phyloP scores from a whole-genome alignment of 2,888 invertebrate species.

The Hermaeophaga mercurialis region DNA sequence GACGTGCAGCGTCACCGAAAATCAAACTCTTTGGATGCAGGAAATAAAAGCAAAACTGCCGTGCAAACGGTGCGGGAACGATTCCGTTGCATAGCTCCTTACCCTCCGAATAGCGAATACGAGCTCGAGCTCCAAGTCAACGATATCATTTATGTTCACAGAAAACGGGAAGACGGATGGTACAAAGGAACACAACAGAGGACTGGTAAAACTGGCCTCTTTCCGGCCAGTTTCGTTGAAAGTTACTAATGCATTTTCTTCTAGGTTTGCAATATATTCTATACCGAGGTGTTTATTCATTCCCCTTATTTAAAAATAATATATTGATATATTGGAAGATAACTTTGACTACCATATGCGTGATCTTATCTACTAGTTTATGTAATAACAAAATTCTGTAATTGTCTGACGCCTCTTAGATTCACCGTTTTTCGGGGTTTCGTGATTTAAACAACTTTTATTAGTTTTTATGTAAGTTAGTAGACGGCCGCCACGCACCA shows the following conservation, averaged over 20 bases:
- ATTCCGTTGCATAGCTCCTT: constrained; percentile 90
- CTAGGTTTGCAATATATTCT: too few species aligned
- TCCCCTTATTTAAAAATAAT: too few species aligned
- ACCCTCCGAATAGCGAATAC: constrained; percentile 92
- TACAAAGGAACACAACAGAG: constrained; percentile 90
- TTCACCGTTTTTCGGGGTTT: too few species aligned
- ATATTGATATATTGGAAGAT: too few species aligned
- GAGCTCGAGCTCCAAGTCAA: constrained; percentile 89
- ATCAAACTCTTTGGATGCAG: constrained; percentile 82
- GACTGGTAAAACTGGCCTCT: constrained; percentile 90
- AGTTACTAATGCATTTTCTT: constrained; percentile 34
- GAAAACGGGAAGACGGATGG: constrained; percentile 94
- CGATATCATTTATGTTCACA: constrained; percentile 89
- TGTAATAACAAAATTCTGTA: too few species aligned
- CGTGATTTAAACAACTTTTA: too few species aligned
- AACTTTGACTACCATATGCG: too few species aligned
- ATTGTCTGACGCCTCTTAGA: too few species aligned
- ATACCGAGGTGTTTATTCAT: too few species aligned
- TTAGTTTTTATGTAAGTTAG: too few species aligned
- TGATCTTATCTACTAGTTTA: too few species aligned
- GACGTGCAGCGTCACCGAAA: constrained; percentile 64
- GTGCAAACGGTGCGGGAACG: constrained; percentile 59
- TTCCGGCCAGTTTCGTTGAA: constrained; percentile 89
- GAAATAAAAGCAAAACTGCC: constrained; percentile 53
- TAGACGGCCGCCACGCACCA: too few species aligned